phyloP scores from a whole-genome alignment of 35 echinoderm and acorn worm genomes.

The Heliocidaris erythrogramma region DNA sequence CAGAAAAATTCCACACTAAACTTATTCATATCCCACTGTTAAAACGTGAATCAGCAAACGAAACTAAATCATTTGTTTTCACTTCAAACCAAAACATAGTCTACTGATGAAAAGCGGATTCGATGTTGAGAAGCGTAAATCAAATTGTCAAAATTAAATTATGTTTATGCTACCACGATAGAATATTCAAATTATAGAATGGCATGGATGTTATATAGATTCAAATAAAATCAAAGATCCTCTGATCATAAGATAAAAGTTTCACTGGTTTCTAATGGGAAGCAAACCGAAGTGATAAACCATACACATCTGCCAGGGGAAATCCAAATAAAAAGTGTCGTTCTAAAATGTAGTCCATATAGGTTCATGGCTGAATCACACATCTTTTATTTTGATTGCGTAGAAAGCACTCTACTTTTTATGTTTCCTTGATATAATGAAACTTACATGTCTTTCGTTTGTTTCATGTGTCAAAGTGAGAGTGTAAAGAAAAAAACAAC shows the following conservation, averaged over 20 bases:
- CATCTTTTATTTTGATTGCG: neutral
- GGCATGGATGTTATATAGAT: neutral
- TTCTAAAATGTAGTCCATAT: neutral
- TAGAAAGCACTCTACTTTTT: neutral
- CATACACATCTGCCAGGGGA: neutral
- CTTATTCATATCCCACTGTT: neutral
- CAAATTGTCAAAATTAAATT: neutral
- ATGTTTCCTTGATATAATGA: neutral
- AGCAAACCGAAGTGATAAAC: slow-evolving; percentile 3
- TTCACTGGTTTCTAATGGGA: neutral
- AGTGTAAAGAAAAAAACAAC: neutral
- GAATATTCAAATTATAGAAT: neutral
- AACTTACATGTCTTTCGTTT: neutral
- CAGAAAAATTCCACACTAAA: neutral
- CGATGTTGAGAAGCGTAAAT: neutral
- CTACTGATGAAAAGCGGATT: neutral
- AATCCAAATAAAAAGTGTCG: neutral
- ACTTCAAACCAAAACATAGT: neutral
- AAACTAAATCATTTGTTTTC: neutral
- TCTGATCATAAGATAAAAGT: neutral
- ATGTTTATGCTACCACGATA: neutral
- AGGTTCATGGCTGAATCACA: neutral
- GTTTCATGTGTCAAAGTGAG: neutral
- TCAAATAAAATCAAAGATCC: neutral
- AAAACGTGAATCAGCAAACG: neutral